Evolutionary conservation across 2,113 vertebrate species (phyloP), one percentile per base, ranked within the genome.

Genomic region (Dolichotis patagonum): DNA sequence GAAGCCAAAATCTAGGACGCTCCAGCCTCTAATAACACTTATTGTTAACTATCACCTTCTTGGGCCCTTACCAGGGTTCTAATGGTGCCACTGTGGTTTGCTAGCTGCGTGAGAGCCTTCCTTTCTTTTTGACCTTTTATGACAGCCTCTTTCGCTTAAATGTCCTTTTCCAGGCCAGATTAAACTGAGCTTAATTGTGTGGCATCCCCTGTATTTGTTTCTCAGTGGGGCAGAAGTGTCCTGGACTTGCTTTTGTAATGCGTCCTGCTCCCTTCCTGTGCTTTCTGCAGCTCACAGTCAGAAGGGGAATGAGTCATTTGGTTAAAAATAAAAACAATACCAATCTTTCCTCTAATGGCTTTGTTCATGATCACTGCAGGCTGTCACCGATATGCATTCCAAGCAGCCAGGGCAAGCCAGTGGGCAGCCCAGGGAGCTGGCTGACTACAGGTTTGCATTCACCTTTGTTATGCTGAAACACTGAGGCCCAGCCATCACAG

Each of bases 251-350:
- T 3, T 1, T 95, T 96, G 88, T 95, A 65, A 69, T 17, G 30
- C 96, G 54, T 91, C 73, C 89, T 78, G 63, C 49, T 75, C 71
- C 77, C 69, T 69, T 83, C 41, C 78, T 58, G n/a, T 71, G 85
- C 38, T 60, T 92, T 94, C 30, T 0, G 69, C 67, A 95, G 88
- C 96, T 98, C 97, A 77, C 93, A 98, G 96, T 96, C 80, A 0
- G 88, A 98, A 97, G 96, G 92, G 56, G 96, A 93, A 90, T 98
- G 98, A 98, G 93, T 98, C 98, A 98, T 98, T 98, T 98, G 95
- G 97, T 98, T 98, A 98, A 98, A 98, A 98, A 98, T 97, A 98
- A 98, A 98, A 98, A 97, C 96, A 98, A 81, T 35, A 85, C 97
- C 96, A 88, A 88, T 98, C 97, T 98, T 97, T 97, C 91, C 97